Conservation (phyloP, 2,113 vertebrate species). For the Terrapene triunguis region DNA sequence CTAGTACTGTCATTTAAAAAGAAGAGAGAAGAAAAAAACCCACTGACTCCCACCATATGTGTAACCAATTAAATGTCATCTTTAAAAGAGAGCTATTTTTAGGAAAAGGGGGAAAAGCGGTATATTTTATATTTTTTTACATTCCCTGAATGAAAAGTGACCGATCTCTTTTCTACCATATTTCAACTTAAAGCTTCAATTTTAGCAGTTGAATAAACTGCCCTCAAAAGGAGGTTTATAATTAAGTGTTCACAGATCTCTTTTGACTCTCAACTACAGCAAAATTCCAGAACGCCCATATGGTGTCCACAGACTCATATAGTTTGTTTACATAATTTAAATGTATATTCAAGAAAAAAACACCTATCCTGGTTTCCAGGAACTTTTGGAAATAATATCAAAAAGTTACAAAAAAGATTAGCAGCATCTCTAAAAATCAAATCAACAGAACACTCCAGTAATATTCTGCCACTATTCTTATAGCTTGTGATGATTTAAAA, state of each 20-base stretch:
- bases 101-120: rapidly evolving
- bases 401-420: not conserved
- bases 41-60: not conserved
- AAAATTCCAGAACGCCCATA: not conserved
- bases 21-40: not conserved
- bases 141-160: not conserved
- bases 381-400: not conserved
- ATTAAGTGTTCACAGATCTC: not conserved
- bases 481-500: not conserved
- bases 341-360: not conserved
- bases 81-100: not conserved
- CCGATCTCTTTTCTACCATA: not conserved
- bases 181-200: not conserved
- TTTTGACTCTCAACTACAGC: not conserved
- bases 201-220: not conserved
- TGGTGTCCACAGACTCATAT: not conserved
- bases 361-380: not conserved
- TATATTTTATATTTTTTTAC: not conserved
- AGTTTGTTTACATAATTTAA: not conserved
- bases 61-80: not conserved
- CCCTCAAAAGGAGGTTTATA: not conserved
- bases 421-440: not conserved
- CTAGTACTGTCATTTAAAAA: not conserved
- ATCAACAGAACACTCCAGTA: not conserved
- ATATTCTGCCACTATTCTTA: not conserved